Evolutionary conservation across 2,888 invertebrate species (phyloP), one percentile per base, ranked within the genome.

Genomic region (Halocaridina rubra): DNA sequence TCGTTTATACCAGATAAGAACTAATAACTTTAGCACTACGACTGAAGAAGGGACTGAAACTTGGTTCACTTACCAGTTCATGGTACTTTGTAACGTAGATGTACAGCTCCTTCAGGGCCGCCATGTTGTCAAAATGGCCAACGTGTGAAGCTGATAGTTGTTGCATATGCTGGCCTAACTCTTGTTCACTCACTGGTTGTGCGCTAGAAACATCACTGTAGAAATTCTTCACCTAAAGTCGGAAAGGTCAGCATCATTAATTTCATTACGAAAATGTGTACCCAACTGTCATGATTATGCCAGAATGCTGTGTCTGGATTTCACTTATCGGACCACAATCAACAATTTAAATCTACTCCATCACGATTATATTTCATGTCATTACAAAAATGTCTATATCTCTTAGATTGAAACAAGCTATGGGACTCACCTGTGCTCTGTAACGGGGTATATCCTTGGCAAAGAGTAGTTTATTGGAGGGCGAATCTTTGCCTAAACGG

Each of bases 11-110:
- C n/a, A n/a, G n/a, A n/a, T n/a, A n/a, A n/a, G n/a, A n/a, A n/a
- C n/a, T n/a, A n/a, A n/a, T n/a, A n/a, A n/a, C n/a, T n/a, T n/a
- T n/a, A n/a, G n/a, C n/a, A n/a, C n/a, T n/a, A n/a, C n/a, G n/a
- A n/a, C n/a, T n/a, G n/a, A n/a, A n/a, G n/a, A n/a, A n/a, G n/a
- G n/a, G n/a, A n/a, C n/a, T n/a, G n/a, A n/a, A n/a, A n/a, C n/a
- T n/a, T n/a, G n/a, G 10, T 22, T n/a, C 29, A 81, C 87, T 88
- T 32, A 98, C 97, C 94, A 96, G 96, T 92, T 96, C 96, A 92
- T 96, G 95, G 93, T 98, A 98, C 93, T 98, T 98, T 91, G 96
- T 96, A 91, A 98, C 96, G 92, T 98, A 98, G 92, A 97, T 97
- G 92, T 98, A 98, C 90, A 98, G 94, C 92, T 98, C 98, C 92